Conservation (phyloP, 2,113 vertebrate species). For the Charina bottae region DNA sequence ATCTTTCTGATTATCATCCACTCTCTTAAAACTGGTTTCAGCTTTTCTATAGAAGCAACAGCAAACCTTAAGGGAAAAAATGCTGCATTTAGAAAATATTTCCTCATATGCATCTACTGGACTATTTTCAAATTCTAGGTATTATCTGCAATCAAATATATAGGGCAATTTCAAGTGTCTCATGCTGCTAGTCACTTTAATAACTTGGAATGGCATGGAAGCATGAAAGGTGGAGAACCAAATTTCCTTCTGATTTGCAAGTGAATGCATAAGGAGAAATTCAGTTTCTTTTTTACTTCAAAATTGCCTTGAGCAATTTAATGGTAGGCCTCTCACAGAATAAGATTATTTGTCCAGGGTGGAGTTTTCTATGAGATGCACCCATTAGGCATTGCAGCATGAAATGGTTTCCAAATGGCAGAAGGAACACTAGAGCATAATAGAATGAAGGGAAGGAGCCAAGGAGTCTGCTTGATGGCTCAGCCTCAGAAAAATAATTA, state of each 20-base stretch:
- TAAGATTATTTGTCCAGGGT: not conserved
- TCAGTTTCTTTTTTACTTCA: not conserved
- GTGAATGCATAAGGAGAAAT: conserved; percentile 1
- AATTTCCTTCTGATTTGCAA: conserved; percentile 16
- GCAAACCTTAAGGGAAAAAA: not conserved
- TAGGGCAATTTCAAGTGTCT: not conserved
- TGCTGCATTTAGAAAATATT: not conserved
- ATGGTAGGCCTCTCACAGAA: conserved; percentile 16
- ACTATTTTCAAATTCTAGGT: not conserved
- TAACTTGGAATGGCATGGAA: not conserved
- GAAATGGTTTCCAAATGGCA: conserved; percentile 33
- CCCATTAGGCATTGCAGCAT: conserved; percentile 29
- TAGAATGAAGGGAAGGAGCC: conserved; percentile 31
- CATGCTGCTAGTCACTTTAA: conserved; percentile 3
- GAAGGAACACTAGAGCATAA: conserved; percentile 24
- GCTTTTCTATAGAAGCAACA: not conserved
- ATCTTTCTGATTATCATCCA: not conserved
- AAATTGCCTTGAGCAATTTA: conserved; percentile 18
- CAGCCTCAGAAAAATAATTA: conserved; percentile 34
- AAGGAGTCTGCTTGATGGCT: conserved; percentile 39
- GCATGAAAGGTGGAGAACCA: not conserved
- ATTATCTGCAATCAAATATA: conserved; percentile 1
- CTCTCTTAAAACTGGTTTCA: not conserved
- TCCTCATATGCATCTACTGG: not conserved
- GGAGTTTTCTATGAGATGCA: conserved; percentile 5